Evolutionary conservation across 1,140 invertebrate genomes (phyloP), one percentile per base, ranked within the genome.

Genomic region (Hypothenemus hampei): DNA sequence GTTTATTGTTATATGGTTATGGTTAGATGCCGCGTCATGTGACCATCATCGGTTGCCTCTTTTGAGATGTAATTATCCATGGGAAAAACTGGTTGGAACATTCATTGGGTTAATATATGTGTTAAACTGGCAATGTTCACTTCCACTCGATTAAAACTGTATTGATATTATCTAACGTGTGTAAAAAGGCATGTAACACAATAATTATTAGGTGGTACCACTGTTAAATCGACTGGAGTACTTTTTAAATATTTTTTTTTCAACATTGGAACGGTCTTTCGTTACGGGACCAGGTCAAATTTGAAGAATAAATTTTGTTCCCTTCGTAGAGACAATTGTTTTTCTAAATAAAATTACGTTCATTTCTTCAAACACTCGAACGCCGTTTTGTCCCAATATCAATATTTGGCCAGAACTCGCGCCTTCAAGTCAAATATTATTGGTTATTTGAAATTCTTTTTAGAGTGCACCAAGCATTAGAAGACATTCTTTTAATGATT

Each of bases 281-380:
- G n/a, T 29, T 6, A 7, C 26, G 6, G n/a, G n/a, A 29, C 26
- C 6, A 29, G 26, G 6, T 29, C n/a, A n/a, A 29, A 29, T 29
- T 29, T 11, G 24, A 29, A 5, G 11, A 29, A 5, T 29, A 29
- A 29, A 29, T 29, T 29, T 3, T 37, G 35, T 8, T 37, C 7
- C 7, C 16, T 45, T 5, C 15, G 11, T 13, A 48, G n/a, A 36
- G 15, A 35, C 7, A 21, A 23, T 36, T 53, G 50, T 53, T 53
- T 53, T 44, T 53, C 39, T 44, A 36, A 44, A 53, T 53, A 53
- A 53, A n/a, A 53, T 53, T 53, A 53, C 24, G 50, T 26, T 21
- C 23, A 29, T 20, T 40, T 35, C 41, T 43, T 35, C 50, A 53
- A 53, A 53, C 40, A 53, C 50, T 53, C 31, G 19, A 53, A 35